Evolutionary conservation across 2,113 vertebrate species (phyloP).

Genomic region (Catharus minimus): DNA sequence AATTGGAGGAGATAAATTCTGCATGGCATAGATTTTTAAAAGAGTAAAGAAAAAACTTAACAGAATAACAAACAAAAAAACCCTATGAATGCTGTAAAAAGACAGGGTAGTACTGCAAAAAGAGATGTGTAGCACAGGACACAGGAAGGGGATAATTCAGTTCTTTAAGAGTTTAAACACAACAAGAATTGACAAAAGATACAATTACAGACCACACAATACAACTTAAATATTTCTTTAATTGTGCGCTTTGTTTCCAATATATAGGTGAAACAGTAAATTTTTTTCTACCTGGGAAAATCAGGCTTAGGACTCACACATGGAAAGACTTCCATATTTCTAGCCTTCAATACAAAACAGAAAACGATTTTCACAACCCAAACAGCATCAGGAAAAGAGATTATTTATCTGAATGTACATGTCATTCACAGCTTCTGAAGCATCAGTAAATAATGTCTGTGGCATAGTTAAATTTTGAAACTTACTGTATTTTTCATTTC

Average conservation of each 20-base stretch:
- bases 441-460: not conserved
- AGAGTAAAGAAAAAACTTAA: not conserved
- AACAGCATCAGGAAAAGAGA: not conserved
- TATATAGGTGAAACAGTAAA: not conserved
- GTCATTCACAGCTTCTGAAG: not conserved
- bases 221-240: not conserved
- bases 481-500: not conserved
- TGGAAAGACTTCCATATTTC: not conserved
- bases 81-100: not conserved
- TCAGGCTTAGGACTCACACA: not conserved
- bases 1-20: not conserved
- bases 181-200: not conserved
- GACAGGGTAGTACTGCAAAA: not conserved
- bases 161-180: not conserved
- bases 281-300: not conserved
- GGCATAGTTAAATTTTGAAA: not conserved
- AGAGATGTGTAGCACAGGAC: rapidly evolving
- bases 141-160: not conserved
- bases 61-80: not conserved
- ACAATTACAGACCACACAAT: not conserved
- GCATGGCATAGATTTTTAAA: not conserved
- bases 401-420: not conserved
- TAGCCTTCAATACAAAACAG: not conserved
- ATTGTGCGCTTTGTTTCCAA: rapidly evolving
- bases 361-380: not conserved